Evolutionary conservation across 2,797 vertebrate genomes (phyloP), one percentile per base, ranked within the genome.

Genomic region (Clamator glandarius): DNA sequence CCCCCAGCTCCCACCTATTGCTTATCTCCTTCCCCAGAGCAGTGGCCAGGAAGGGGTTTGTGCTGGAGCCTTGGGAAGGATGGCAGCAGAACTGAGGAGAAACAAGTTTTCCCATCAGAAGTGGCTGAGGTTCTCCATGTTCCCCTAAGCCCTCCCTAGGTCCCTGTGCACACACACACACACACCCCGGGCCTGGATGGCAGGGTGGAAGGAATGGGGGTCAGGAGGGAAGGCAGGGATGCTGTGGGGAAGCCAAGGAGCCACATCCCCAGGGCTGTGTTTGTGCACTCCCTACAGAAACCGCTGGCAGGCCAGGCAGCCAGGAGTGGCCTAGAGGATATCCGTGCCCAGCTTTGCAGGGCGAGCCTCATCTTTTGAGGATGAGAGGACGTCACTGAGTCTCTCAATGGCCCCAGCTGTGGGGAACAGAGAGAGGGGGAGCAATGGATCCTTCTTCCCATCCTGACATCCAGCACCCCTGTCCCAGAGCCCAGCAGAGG

Each of bases 1-100:
- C 39, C 16, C 15, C 1, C 0, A 62, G 52, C 52, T 83, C 54
- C n/a, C 57, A 42, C 17, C 17, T 55, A 16, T 14, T 36, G 19
- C 96, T 96, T 84, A 96, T 96, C 97, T 96, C 89, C 50, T 96
- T 86, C 19, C 93, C 96, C 78, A 68, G 72, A 84, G 91, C 70
- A 19, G 15, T 6, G 23, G 18, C 74, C 20, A 5, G 41, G 31
- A 52, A 50, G 25, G 69, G 70, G 46, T 90, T 75, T 81, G 52
- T 26, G 36, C 36, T 6, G 0, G 87, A 74, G 75, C 55, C 58
- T 8, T 8, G 77, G 14, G n/a, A 15, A 76, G 57, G 36, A 39
- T 0, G 0, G 54, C 67, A 54, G 68, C 16, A 11, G 70, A n/a
- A 92, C 36, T 5, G 1, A 82, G 50, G 68, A 89, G 74, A 90